phyloP scores from a whole-genome alignment of 2,113 vertebrate species.

The Anolis carolinensis region DNA sequence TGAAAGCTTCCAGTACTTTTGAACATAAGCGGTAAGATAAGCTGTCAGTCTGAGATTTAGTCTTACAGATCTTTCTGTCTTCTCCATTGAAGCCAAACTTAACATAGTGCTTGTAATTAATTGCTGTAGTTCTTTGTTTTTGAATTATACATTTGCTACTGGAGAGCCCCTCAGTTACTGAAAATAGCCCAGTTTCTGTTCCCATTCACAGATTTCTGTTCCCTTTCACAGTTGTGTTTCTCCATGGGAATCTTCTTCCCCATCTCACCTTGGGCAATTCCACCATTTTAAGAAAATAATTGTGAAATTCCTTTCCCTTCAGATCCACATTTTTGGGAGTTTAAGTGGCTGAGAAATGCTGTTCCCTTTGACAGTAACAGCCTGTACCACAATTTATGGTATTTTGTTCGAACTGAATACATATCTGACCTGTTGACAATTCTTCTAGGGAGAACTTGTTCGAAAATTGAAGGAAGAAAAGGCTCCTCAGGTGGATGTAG shows the following conservation, averaged over 20 bases:
- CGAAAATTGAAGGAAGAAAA: constrained; percentile 92
- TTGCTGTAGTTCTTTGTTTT: background rate
- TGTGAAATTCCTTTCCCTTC: background rate
- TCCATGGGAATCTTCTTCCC: background rate
- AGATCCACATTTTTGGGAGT: background rate
- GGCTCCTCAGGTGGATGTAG: constrained; percentile 90
- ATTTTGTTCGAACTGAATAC: background rate
- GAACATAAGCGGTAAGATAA: no score
- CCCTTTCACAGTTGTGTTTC: background rate
- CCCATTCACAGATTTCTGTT: background rate
- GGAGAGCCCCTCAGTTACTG: background rate
- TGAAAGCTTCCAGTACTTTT: background rate
- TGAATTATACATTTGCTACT: no score
- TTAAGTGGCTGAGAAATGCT: background rate
- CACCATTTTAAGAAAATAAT: background rate
- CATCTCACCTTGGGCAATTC: no score
- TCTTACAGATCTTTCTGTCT: background rate
- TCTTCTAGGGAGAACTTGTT: constrained; percentile 88
- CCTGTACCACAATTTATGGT: background rate
- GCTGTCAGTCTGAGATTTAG: background rate
- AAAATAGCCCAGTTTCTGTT: background rate
- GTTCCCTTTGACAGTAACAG: no score
- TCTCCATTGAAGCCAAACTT: background rate
- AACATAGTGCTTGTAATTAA: background rate
- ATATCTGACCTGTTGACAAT: background rate